Percentiles rank a stretch among this genome's conserved stretches.
Conservation (phyloP, 2,113 vertebrate species). For the Nycticryphes semicollaris region DNA sequence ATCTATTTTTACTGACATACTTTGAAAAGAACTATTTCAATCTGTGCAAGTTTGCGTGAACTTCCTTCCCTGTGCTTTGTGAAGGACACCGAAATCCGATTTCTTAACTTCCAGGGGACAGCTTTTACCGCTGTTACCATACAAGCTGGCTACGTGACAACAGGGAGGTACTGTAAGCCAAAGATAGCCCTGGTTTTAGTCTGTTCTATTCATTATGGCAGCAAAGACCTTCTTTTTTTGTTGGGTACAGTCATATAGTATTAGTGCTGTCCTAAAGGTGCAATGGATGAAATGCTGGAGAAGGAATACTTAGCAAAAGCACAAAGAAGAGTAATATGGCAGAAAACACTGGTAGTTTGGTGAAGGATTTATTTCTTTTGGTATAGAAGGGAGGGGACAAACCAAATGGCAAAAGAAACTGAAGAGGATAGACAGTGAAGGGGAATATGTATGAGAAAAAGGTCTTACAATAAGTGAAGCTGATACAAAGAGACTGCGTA, state of each 20-base stretch:
- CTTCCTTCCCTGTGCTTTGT: background rate
- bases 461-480: background rate
- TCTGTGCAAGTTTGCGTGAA: background rate
- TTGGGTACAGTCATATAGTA: background rate
- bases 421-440: background rate
- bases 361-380: background rate
- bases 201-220: background rate
- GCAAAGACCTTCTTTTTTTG: background rate
- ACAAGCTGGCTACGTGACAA: background rate
- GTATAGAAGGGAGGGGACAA: background rate
- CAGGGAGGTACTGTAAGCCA: background rate
- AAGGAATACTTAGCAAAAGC: background rate
- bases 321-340: background rate
- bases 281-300: background rate
- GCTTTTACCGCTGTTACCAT: background rate
- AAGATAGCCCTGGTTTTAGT: background rate
- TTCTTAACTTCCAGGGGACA: background rate
- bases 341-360: background rate
- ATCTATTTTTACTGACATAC: conserved; percentile 64
- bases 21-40: conserved; percentile 19
- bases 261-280: background rate
- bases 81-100: background rate
- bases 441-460: background rate
- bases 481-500: background rate
- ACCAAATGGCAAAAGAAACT: background rate